phyloP scores from a whole-genome alignment of 2,113 vertebrate species.

The Psettodes erumei region DNA sequence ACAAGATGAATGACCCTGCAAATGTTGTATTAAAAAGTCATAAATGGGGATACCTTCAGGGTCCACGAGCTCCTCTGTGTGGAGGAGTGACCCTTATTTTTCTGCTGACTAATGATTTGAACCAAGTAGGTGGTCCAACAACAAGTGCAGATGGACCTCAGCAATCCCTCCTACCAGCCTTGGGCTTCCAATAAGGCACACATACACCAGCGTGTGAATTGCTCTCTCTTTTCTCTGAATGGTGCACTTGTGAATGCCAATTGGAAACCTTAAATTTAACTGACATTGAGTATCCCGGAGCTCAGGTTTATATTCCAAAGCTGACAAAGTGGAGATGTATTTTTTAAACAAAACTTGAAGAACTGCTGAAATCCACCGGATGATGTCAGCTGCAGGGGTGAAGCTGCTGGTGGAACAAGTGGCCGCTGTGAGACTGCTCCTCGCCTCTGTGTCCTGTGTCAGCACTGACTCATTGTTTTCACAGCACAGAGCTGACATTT shows the following conservation, averaged over 20 bases:
- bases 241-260: slow-evolving; percentile 27
- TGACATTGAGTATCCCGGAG: slow-evolving; percentile 39
- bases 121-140: slow-evolving; percentile 48
- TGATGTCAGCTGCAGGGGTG: slow-evolving; percentile 42
- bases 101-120: slow-evolving; percentile 74
- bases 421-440: slow-evolving; percentile 21
- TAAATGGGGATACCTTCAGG: slow-evolving; percentile 71
- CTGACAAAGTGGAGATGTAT: slow-evolving; percentile 17
- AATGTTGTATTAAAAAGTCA: slow-evolving; percentile 80
- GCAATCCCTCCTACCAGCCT: slow-evolving; percentile 49
- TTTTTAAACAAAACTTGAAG: slow-evolving; percentile 42
- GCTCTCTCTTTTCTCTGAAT: too few species aligned
- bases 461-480: slow-evolving; percentile 72
- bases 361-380: slow-evolving; percentile 48
- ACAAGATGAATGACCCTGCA: slow-evolving; percentile 74
- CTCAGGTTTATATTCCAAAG: neutral
- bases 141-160: slow-evolving; percentile 41
- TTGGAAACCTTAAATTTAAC: slow-evolving; percentile 37
- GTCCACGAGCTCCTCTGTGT: slow-evolving; percentile 54
- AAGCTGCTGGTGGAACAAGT: slow-evolving; percentile 21
- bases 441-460: slow-evolving; percentile 57
- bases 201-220: slow-evolving; percentile 5
- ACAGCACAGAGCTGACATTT: slow-evolving; percentile 69
- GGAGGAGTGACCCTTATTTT: slow-evolving; percentile 46
- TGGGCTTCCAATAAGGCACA: slow-evolving; percentile 7